Conservation (phyloP, 2,888 invertebrate genomes). For the Rhamphomyia laevipes region DNA sequence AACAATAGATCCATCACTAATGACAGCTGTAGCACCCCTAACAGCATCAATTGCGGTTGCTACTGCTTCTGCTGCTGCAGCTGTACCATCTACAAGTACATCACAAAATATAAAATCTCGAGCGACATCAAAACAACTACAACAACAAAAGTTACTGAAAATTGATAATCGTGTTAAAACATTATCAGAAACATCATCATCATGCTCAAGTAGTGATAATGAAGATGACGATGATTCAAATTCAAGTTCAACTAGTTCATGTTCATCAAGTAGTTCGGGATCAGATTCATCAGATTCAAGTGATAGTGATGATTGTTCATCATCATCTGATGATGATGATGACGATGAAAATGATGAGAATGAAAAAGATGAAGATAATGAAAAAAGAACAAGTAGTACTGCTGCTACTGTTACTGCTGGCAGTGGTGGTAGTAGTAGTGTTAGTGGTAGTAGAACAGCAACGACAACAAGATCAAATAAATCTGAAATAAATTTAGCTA, state of each 20-base stretch:
- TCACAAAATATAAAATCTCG: neutral
- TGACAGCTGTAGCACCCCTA: neutral
- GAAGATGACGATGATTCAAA: conserved; percentile 32
- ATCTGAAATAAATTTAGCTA: conserved; percentile 5
- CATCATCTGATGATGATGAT: conserved; percentile 32
- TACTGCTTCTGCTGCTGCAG: neutral
- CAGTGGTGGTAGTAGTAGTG: too few relatives aligned
- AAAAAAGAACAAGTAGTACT: conserved; percentile 19
- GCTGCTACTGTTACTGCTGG: too few relatives aligned
- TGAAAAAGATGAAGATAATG: conserved; percentile 28
- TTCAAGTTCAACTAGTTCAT: conserved; percentile 30
- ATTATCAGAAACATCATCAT: conserved; percentile 32
- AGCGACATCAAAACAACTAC: neutral
- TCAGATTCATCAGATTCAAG: conserved; percentile 35
- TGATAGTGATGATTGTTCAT: conserved; percentile 24
- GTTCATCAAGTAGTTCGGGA: conserved; percentile 32
- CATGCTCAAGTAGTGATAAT: conserved; percentile 34
- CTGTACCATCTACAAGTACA: neutral
- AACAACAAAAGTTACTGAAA: conserved; percentile 1
- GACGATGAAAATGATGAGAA: conserved; percentile 27
- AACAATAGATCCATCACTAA: conserved; percentile 8
- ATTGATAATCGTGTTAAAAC: conserved; percentile 19
- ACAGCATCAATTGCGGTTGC: neutral
- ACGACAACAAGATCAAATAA: neutral
- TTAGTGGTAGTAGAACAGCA: too few relatives aligned